These are phyloP conservation scores for Cacatua alba DNA, from an alignment of 2,113 vertebrate species.

Conservation along the genomic window DNA sequence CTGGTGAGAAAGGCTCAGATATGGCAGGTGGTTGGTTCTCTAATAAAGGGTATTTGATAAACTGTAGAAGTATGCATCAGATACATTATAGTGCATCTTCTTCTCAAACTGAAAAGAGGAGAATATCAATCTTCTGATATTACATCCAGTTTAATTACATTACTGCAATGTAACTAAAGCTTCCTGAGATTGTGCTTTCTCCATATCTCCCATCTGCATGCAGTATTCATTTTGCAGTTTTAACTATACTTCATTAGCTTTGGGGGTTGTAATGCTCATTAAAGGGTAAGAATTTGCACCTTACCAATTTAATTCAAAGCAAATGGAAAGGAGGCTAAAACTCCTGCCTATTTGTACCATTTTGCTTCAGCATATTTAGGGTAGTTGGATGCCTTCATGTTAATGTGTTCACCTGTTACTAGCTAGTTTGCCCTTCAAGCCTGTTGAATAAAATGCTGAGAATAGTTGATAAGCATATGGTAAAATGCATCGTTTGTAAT, in stretches of 20 bases:
- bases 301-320: slow-evolving; percentile 23
- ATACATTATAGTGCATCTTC: neutral
- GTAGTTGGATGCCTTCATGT: neutral
- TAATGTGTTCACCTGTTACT: neutral
- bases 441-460: neutral
- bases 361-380: neutral
- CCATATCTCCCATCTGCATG: slow-evolving; percentile 52
- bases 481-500: neutral
- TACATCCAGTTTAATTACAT: neutral
- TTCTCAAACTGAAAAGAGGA: neutral
- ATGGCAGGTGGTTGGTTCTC: slow-evolving; percentile 52
- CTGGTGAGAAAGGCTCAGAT: slow-evolving; percentile 61
- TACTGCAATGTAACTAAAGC: neutral
- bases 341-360: neutral
- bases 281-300: slow-evolving; percentile 15
- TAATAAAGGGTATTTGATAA: slow-evolving; percentile 51
- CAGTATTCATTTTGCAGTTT: slow-evolving; percentile 32
- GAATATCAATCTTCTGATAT: neutral
- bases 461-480: neutral
- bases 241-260: slow-evolving; percentile 39
- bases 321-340: neutral
- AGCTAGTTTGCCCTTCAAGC: neutral
- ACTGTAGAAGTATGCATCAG: slow-evolving; percentile 7
- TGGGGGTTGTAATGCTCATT: slow-evolving; percentile 27
- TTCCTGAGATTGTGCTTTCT: slow-evolving; percentile 25